Base-by-base conservation (phyloP, 2,797 vertebrate species). In the Toxotes lorentzi region DNA sequence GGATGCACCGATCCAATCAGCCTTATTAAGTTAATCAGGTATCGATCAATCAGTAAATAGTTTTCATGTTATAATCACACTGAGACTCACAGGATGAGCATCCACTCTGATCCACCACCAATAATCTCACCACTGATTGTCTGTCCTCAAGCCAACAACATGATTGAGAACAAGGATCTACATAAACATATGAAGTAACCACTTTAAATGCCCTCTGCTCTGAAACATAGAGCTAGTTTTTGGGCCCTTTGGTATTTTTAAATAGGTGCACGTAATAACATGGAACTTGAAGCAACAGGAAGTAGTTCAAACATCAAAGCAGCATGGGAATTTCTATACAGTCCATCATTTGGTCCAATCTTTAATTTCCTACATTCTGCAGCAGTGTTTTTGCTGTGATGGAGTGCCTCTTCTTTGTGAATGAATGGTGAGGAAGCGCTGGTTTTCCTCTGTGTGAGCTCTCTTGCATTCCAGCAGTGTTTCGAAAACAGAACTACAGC, bases 401-500 rank as follows among this genome's bases (percentile, higher is more conserved):
- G 51, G 21, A 57, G 43, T 45, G 11, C 14, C 0, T 14, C 21
- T 34, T 48, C 23, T 51, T 47, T 57, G 21, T 62, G 50, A 76
- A 73, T 73, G 68, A 60, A 75, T 0, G 16, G 48, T 73, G 1
- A 51, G 47, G 67, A 41, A 71, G n/a, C 0, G 10, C 34, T 57
- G 59, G 0, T 73, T 64, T 72, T 67, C 16, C 35, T 67, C 47
- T 30, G 32, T 21, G 45, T 8, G 12, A 50, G 57, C n/a, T 59
- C 58, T 38, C 14, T 50, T 2, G 57, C 64, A 57, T 84, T 74
- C 77, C 78, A 23, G 56, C 53, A 35, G 38, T 2, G 34, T 67
- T 74, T 74, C 21, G 61, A 57, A 74, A 87, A 70, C 85, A 77
- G 32, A 43, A 38, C 72, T 54, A n/a, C 62, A 43, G 54, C 2